Conservation (phyloP, 2,888 invertebrate species). For the Acleris cristana region DNA sequence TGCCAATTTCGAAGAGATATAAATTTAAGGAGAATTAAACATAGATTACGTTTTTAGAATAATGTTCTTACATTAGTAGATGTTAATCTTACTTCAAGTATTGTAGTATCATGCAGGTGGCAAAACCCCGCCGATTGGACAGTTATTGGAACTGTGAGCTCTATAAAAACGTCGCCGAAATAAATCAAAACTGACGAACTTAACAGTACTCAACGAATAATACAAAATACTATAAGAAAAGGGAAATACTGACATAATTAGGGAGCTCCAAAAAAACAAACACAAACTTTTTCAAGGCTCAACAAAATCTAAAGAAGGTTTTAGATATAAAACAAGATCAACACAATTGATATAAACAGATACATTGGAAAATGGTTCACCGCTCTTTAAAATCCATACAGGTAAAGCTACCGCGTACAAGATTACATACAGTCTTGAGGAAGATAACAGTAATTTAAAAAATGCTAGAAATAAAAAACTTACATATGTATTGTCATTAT, state of each 20-base stretch:
- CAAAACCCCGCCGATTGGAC: slow-evolving; percentile 63
- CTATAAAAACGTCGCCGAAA: slow-evolving; percentile 54
- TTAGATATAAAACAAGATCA: slow-evolving; percentile 48
- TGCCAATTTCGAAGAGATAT: too few relatives aligned
- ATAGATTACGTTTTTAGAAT: not conserved
- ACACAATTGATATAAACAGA: slow-evolving; percentile 49
- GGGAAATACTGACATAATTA: slow-evolving; percentile 50
- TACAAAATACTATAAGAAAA: slow-evolving; percentile 30
- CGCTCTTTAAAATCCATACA: slow-evolving; percentile 52
- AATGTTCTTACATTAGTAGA: not conserved
- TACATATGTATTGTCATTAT: slow-evolving; percentile 43
- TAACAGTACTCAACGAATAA: slow-evolving; percentile 27
- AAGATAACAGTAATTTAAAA: slow-evolving; percentile 57
- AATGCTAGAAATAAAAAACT: slow-evolving; percentile 56
- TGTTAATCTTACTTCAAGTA: slow-evolving; percentile 43
- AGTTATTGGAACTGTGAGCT: slow-evolving; percentile 61
- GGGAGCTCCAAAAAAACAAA: slow-evolving; percentile 61
- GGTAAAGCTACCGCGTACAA: slow-evolving; percentile 52
- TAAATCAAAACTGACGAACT: slow-evolving; percentile 40
- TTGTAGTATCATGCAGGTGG: slow-evolving; percentile 61
- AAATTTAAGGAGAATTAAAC: not conserved
- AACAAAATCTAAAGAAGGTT: slow-evolving; percentile 56
- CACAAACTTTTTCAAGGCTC: slow-evolving; percentile 62
- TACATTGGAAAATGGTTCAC: slow-evolving; percentile 52
- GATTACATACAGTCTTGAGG: slow-evolving; percentile 62